Base-by-base conservation (phyloP, 2,113 vertebrate species). In the Ctenomys sociabilis region DNA sequence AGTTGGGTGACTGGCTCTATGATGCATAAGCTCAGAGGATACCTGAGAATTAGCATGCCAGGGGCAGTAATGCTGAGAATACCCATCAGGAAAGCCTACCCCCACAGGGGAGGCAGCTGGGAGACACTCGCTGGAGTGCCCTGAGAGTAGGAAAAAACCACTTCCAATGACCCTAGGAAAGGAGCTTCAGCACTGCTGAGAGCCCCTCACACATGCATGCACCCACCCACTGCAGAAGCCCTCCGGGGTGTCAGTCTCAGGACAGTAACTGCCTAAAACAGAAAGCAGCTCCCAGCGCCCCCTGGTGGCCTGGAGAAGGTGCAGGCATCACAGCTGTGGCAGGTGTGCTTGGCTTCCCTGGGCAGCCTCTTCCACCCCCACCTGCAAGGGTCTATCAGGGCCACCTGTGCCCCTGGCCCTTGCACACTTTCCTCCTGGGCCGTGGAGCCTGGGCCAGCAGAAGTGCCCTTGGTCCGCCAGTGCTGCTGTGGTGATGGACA, bases 41-140 rank as follows among this genome's bases (percentile, higher is more conserved):
- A 75, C 63, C 52, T 93, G 87, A 95, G 64, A 93, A 37, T 54
- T 66, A 57, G 37, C 87, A n/a, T 28, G 86, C 94, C 30, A 89
- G 11, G 54, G 30, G 78, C 59, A 80, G 12, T 89, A 66, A 64
- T 54, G 72, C 30, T 59, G 28, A 77, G 3, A 49, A 45, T 54
- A 54, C 35, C 88, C 84, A 49, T 89, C n/a, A 94, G 40, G 57
- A 57, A n/a, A 5, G 4, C 52, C 52, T 13, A 16, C 52, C 52
- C 52, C 54, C 54, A 19, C 16, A 17, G 61, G 7, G 10, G 21
- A 70, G 19, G 21, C 57, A 84, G 32, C 54, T 82, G 35, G 80
- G 88, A 93, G 90, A 63, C 63, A 11, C 37, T 92, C 37, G 35
- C 61, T 88, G 49, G 49, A 64, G 92, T 22, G 8, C 88, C 45